Percentiles rank a stretch among this genome's conserved stretches.
Evolutionary conservation across 2,113 vertebrate genomes (phyloP).

Genomic region (Scytalopus superciliaris): DNA sequence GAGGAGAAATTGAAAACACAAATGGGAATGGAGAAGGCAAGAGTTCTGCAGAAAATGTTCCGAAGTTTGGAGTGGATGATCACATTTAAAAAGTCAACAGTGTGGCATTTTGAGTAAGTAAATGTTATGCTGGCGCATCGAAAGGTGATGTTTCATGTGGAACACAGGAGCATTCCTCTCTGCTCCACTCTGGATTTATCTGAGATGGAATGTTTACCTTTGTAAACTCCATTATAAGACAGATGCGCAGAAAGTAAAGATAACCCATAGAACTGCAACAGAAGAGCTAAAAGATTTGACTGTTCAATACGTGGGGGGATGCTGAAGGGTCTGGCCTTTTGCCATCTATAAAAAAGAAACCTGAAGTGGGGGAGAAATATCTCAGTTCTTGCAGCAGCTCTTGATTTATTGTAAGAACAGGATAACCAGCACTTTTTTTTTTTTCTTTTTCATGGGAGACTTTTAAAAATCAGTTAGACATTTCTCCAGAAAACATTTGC

Average conservation of each 20-base stretch:
- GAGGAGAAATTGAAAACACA: not conserved
- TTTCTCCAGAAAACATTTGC: not conserved
- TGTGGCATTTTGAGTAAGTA: not conserved
- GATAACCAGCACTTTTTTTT: rapidly evolving
- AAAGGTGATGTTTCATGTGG: not conserved
- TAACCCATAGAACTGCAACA: not conserved
- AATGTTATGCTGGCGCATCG: not conserved
- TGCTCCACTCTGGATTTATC: not conserved
- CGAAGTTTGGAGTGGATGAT: not conserved
- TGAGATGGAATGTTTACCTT: not conserved
- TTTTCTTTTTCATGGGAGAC: rapidly evolving
- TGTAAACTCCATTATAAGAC: not conserved
- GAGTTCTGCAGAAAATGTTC: not conserved
- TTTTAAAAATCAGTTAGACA: rapidly evolving
- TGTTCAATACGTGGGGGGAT: rapidly evolving
- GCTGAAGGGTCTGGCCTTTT: not conserved
- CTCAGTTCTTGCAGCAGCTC: not conserved
- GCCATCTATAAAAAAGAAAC: not conserved
- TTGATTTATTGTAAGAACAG: not conserved
- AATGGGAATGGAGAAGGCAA: not conserved
- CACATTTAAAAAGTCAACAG: not conserved
- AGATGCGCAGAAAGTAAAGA: not conserved
- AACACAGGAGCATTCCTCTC: not conserved
- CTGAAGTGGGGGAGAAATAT: rapidly evolving
- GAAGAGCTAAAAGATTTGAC: not conserved